Evolutionary conservation across 2,888 invertebrate genomes (phyloP).

Genomic region (Sarcophaga carnaria): DNA sequence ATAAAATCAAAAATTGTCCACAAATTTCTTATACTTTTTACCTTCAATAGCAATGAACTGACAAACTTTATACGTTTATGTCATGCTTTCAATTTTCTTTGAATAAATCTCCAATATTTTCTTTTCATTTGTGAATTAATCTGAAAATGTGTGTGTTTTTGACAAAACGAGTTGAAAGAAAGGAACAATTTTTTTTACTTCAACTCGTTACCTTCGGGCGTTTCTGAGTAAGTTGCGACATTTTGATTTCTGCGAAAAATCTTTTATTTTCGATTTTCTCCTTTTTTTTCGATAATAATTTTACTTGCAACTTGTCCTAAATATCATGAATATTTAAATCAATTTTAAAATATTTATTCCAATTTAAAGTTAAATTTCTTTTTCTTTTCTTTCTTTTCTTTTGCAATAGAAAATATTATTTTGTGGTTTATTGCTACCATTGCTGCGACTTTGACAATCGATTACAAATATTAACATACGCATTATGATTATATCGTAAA

Average conservation of each 20-base stretch:
- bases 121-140: no score
- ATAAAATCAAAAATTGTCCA: no score
- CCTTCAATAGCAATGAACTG: no score
- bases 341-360: slow-evolving; percentile 2
- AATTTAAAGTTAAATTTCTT: slow-evolving; percentile 24
- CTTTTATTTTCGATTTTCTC: neutral
- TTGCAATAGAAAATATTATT: neutral
- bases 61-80: no score
- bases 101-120: no score
- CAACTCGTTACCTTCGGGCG: no score
- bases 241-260: neutral
- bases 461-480: slow-evolving; percentile 43
- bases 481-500: slow-evolving; percentile 36
- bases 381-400: slow-evolving; percentile 15
- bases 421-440: neutral
- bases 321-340: slow-evolving; percentile 18
- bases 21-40: no score
- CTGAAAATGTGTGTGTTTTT: no score
- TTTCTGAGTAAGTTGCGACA: neutral
- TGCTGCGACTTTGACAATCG: slow-evolving; percentile 1
- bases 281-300: neutral
- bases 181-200: no score
- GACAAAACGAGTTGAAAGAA: no score
- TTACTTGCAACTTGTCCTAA: slow-evolving; percentile 2
- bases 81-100: no score